Conservation (phyloP, 1,140 invertebrate genomes). For the Harpegnathos saltator region DNA sequence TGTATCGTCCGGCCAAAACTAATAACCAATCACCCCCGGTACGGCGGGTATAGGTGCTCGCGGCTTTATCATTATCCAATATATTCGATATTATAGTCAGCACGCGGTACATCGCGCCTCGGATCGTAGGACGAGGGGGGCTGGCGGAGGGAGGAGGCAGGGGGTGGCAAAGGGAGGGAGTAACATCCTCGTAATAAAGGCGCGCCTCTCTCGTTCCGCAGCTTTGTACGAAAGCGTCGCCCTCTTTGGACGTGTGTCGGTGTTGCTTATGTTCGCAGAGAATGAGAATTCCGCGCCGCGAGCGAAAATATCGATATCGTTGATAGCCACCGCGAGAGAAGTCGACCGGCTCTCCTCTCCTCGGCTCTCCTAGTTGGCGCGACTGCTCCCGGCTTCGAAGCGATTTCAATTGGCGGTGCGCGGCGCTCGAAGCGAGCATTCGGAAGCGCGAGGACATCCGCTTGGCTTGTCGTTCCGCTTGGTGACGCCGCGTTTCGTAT, state of each 20-base stretch:
- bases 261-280: neutral
- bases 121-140: neutral
- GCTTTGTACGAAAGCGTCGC: constrained; percentile 33
- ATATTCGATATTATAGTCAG: constrained; percentile 77
- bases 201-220: constrained; percentile 19
- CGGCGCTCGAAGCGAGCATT: no score
- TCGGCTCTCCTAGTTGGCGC: constrained; percentile 25
- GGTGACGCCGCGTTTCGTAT: no score
- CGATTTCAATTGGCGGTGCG: no score
- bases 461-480: no score
- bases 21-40: constrained; percentile 81
- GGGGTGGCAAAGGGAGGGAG: neutral
- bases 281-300: constrained; percentile 48
- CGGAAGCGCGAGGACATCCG: no score
- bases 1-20: constrained; percentile 82
- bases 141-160: neutral
- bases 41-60: constrained; percentile 76
- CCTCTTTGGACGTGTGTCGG: constrained; percentile 20
- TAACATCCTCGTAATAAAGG: constrained; percentile 62
- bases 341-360: no score
- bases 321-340: constrained; percentile 23
- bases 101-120: constrained; percentile 66
- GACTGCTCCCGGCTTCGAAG: neutral
- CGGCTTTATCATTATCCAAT: constrained; percentile 82
- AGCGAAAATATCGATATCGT: constrained; percentile 41